These are phyloP conservation scores for Stenolophus ochropezus DNA, from an alignment of 2,888 invertebrate species.

Conservation along the genomic window DNA sequence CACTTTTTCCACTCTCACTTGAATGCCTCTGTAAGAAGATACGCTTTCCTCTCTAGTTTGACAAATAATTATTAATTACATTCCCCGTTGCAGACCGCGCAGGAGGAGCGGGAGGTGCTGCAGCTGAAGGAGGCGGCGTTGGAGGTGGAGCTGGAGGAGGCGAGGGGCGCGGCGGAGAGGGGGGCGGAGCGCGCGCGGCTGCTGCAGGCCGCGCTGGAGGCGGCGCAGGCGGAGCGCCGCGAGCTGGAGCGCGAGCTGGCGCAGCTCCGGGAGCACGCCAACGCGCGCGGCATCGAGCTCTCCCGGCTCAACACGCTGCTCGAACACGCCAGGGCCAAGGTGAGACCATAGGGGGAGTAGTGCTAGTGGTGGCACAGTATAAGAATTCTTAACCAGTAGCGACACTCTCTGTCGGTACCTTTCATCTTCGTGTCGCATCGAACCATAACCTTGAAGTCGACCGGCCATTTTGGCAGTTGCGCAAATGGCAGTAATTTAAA, in stretches of 20 bases:
- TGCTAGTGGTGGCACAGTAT: too few relatives aligned
- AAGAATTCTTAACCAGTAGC: too few relatives aligned
- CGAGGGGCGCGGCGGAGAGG: constrained; percentile 78
- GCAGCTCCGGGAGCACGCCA: constrained; percentile 83
- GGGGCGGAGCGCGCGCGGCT: constrained; percentile 82
- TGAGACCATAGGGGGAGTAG: too few relatives aligned
- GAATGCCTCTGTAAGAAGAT: too few relatives aligned
- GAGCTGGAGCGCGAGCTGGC: constrained; percentile 84
- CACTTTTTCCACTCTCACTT: too few relatives aligned
- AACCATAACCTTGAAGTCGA: too few relatives aligned
- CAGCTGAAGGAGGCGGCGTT: constrained; percentile 87
- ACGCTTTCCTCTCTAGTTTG: too few relatives aligned
- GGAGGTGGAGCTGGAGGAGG: constrained; percentile 80
- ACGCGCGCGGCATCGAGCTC: constrained; percentile 87
- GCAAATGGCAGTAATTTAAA: too few relatives aligned
- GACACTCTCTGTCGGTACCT: too few relatives aligned
- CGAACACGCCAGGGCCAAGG: constrained; percentile 90
- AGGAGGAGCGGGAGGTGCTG: constrained; percentile 86
- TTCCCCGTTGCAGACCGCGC: constrained; percentile 80
- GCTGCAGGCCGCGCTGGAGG: constrained; percentile 84
- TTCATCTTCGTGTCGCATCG: too few relatives aligned
- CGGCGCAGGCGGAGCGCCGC: constrained; percentile 83
- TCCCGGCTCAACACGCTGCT: constrained; percentile 84
- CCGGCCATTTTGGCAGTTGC: too few relatives aligned
- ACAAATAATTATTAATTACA: too few relatives aligned